A percentile compares a stretch with the other conserved stretches of the same genome.
phyloP scores from a whole-genome alignment of 2,797 vertebrate species.

The Paguma larvata region DNA sequence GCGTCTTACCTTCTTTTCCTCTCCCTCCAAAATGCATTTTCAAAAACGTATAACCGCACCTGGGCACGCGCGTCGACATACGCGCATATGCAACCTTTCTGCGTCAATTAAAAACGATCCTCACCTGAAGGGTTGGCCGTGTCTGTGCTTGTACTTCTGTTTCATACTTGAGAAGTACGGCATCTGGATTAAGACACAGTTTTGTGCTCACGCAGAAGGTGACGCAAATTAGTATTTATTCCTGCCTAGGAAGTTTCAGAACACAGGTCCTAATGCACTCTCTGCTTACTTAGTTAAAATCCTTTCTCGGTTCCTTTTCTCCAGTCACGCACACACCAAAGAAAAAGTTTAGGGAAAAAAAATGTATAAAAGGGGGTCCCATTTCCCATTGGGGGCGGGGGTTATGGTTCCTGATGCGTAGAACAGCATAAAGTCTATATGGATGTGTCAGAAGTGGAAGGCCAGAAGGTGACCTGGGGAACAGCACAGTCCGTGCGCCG shows the following conservation, averaged over 20 bases:
- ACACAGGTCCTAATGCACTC: neutral
- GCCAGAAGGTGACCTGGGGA: conserved; percentile 32
- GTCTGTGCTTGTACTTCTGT: conserved; percentile 25
- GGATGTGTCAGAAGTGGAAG: neutral
- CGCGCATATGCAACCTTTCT: neutral
- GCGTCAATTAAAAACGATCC: neutral
- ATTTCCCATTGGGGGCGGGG: neutral
- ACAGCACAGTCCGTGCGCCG: neutral
- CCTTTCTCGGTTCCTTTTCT: neutral
- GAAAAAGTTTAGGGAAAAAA: neutral
- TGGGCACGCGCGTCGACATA: neutral
- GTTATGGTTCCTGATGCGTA: neutral
- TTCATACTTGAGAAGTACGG: neutral
- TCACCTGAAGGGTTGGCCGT: neutral
- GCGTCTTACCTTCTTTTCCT: conserved; percentile 20
- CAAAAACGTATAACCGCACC: neutral
- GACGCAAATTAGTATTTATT: conserved; percentile 40
- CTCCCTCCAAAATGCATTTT: neutral
- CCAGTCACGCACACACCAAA: neutral
- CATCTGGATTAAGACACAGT: neutral
- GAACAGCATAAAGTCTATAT: neutral
- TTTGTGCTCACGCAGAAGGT: conserved; percentile 24
- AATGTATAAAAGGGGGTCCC: neutral
- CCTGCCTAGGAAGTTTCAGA: neutral
- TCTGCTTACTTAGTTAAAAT: conserved; percentile 29